Base-by-base conservation (phyloP, 53 echinoderm and acorn worm species). In the Antedon mediterranea region DNA sequence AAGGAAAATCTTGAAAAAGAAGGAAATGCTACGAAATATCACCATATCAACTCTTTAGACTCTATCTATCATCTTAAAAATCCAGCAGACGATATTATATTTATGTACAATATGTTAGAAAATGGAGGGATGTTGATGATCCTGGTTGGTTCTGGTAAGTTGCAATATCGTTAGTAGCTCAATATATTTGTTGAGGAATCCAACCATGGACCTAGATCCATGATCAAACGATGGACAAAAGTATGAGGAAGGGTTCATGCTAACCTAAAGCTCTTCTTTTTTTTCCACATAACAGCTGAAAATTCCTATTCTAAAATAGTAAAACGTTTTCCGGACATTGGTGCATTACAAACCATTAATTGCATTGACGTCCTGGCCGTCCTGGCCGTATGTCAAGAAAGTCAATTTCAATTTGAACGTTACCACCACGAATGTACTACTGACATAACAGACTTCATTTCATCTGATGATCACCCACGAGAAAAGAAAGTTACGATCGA, bases 61-160 rank as follows among this genome's bases (percentile, higher is more conserved):
- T 84, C 78, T 43, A 71, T 84, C 43, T 84, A 84, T 74, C 79
- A 84, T 43, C 78, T 79, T 28, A 78, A 78, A 23, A 79, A 84
- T 34, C 74, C 78, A 0, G 15, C 31, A 44, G 74, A 43, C 0
- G 73, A 78, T 15, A 29, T 84, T 28, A 78, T 73, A 32, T 73
- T 78, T 31, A 73, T 84, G 43, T 84, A 78, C 43, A 79, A 31
- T 23, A 71, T 72, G 27, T 70, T 84, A 32, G 74, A 84, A 70
- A 44, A 78, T 13, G 79, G 79, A 29, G 84, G 84, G 18, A 72
- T 84, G 34, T 75, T 84, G 84, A 20, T 84, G 74, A 78, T 84
- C 18, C 18, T 74, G 0, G 0, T 84, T 32, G 31, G 43, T 29
- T 43, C 83, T n/a, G 78, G 83, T 83, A 83, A 8, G 76, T 1